Conservation (phyloP, 1,140 invertebrate genomes). For the Megalonaias nervosa region DNA sequence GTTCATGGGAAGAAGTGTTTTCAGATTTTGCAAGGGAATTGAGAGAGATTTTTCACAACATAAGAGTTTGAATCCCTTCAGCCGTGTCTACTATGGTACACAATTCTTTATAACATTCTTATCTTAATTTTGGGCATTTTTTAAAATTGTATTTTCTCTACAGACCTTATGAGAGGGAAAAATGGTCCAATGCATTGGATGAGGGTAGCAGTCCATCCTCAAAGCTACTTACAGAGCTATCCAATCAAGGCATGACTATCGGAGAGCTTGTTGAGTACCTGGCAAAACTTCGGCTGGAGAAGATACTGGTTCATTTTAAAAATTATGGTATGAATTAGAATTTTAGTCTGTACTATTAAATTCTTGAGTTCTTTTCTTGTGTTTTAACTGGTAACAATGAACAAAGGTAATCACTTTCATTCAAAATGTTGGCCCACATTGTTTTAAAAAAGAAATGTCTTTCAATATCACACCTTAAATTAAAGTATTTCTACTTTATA, state of each 20-base stretch:
- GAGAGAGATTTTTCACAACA: neutral
- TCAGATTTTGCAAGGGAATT: neutral
- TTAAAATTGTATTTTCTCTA: neutral
- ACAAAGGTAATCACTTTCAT: too few species aligned
- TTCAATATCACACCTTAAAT: too few species aligned
- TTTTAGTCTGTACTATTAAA: constrained; percentile 4
- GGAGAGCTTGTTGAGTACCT: constrained; percentile 27
- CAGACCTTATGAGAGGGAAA: constrained; percentile 5
- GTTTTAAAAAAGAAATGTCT: too few species aligned
- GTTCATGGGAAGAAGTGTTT: neutral
- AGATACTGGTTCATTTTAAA: constrained; percentile 22
- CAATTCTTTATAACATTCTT: neutral
- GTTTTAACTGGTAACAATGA: neutral
- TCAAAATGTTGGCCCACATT: too few species aligned
- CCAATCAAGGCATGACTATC: constrained; percentile 31
- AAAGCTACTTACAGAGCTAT: constrained; percentile 32
- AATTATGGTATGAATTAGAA: constrained; percentile 13
- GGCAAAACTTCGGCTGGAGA: constrained; percentile 16
- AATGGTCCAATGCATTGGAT: constrained; percentile 13
- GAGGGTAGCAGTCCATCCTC: constrained; percentile 21
- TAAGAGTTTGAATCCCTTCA: neutral
- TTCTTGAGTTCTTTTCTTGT: neutral
- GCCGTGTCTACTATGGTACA: neutral
- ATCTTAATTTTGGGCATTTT: neutral
- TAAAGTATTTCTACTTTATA: too few species aligned